Percentiles rank a stretch among this genome's conserved stretches.
Conservation (phyloP, 2,888 invertebrate genomes). For the Dasypogon diadema region DNA sequence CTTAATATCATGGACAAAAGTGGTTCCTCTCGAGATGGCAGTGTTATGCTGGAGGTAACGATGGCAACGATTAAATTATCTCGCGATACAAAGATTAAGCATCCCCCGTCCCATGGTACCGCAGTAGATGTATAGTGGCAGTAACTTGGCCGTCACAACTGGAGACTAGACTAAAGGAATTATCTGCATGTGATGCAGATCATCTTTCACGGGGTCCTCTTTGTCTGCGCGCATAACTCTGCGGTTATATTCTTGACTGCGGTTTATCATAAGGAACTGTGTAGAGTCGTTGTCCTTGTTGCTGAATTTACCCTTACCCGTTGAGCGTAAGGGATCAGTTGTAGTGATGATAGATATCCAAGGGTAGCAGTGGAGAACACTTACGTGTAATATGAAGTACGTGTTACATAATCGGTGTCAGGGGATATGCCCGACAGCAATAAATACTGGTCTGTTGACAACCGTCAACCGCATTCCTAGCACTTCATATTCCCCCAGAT, state of each 20-base stretch:
- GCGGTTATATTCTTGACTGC: conserved; percentile 17
- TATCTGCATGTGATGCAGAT: conserved; percentile 50
- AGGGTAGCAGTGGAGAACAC: conserved; percentile 14
- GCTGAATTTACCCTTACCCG: conserved; percentile 17
- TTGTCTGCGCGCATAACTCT: conserved; percentile 26
- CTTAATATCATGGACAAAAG: conserved; percentile 26
- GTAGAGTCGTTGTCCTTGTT: conserved; percentile 37
- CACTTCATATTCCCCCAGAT: conserved; percentile 41
- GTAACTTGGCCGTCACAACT: conserved; percentile 33
- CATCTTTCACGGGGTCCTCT: conserved; percentile 49
- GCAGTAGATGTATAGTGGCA: neutral
- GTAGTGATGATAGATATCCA: conserved; percentile 8
- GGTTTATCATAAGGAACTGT: conserved; percentile 4
- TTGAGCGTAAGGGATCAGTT: neutral
- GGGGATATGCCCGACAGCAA: conserved; percentile 48
- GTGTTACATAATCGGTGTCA: conserved; percentile 53
- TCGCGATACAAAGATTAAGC: conserved; percentile 39
- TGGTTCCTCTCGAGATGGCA: neutral
- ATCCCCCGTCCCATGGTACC: neutral
- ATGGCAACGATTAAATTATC: conserved; percentile 26
- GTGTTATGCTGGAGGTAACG: neutral
- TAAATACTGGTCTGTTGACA: conserved; percentile 52
- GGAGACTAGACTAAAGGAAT: conserved; percentile 15
- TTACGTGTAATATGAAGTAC: conserved; percentile 52
- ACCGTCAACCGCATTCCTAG: conserved; percentile 43